Base-by-base conservation (phyloP, 2,797 vertebrate genomes). In the Sebastes miniatus region DNA sequence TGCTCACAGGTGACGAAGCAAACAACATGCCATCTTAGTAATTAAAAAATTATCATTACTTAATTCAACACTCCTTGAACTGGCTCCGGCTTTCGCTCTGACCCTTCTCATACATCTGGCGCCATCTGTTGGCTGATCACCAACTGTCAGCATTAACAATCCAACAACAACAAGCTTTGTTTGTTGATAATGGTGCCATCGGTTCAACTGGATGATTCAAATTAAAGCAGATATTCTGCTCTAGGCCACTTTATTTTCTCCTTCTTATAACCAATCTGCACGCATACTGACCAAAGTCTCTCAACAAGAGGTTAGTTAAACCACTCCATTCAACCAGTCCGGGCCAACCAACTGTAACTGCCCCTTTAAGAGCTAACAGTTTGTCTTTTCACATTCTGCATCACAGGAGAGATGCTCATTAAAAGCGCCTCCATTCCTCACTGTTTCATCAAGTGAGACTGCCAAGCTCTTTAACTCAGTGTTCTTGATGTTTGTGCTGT, bases 401-500 rank as follows among this genome's bases (percentile, higher is more conserved):
- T 96, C 92, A 94, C 92, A 93, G 92, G 91, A 94, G 91, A 94
- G 87, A 90, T 91, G 94, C 95, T 96, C 95, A 96, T 96, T 96
- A 96, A 95, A 95, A 95, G 93, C 83, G 84, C 92, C 91, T 95
- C 93, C 91, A 94, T 94, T 94, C 91, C 94, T 94, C 93, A 89
- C 90, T 92, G 94, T 95, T 95, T 95, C 94, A 95, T 95, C 93
- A 93, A 94, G 93, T 95, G 95, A 94, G 94, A 95, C 93, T 95
- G 95, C 95, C 96, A 95, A 94, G 92, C 95, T 95, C 94, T 95
- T 96, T 95, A 95, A 92, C 95, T 96, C 94, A 91, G 92, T 93
- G 91, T 94, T 96, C 95, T 96, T 96, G 95, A 96, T 96, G 96
- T 96, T 95, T 95, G 94, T 86, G 95, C 94, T 95, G 95, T 96